phyloP scores from a whole-genome alignment of 2,113 vertebrate species.

The Osmerus mordax region DNA sequence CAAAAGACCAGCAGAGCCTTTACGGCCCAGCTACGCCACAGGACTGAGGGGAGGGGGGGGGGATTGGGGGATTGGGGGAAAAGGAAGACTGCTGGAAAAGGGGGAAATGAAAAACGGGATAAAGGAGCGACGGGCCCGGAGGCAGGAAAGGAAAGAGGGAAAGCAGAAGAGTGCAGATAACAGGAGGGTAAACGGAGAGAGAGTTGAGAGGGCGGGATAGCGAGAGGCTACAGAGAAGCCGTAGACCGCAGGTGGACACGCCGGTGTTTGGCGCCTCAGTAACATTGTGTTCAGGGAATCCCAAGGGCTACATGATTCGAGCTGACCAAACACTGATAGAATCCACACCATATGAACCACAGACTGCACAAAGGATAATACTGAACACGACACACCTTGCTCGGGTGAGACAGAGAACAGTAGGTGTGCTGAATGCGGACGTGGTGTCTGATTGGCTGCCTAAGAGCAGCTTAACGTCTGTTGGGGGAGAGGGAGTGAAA shows the following conservation, averaged over 20 bases:
- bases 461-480: background rate
- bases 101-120: conserved; percentile 21
- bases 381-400: background rate
- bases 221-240: background rate
- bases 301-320: too few species aligned
- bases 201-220: background rate
- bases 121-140: conserved; percentile 12
- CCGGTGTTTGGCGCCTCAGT: background rate
- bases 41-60: conserved; percentile 1
- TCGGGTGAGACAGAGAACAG: background rate
- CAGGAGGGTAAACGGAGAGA: background rate
- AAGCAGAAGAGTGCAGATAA: background rate
- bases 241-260: background rate
- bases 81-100: conserved; percentile 44
- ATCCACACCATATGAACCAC: too few species aligned
- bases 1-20: conserved; percentile 58
- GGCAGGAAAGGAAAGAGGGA: background rate
- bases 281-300: too few species aligned
- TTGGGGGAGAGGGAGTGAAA: background rate
- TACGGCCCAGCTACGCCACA: conserved; percentile 24
- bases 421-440: background rate
- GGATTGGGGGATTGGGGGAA: background rate
- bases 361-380: too few species aligned
- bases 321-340: too few species aligned
- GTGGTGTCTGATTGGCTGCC: background rate